Conservation (phyloP, 2,797 vertebrate species). For the Tadarida brasiliensis region DNA sequence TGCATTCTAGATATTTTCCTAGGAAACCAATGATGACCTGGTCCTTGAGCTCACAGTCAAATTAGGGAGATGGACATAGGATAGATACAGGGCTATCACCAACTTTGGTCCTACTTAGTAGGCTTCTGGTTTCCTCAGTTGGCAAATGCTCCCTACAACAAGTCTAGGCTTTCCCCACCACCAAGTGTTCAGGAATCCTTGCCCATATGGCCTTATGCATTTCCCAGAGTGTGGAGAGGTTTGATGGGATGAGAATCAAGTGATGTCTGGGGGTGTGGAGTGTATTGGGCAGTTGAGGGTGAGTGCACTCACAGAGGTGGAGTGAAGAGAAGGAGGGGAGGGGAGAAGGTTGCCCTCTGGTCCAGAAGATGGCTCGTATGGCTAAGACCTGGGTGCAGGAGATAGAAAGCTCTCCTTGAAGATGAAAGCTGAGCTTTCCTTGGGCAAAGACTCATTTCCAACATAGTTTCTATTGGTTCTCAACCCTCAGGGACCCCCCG, state of each 20-base stretch:
- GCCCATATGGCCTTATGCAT: background rate
- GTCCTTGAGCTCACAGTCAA: background rate
- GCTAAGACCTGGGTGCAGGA: background rate
- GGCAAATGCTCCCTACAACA: background rate
- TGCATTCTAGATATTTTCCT: background rate
- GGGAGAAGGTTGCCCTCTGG: background rate
- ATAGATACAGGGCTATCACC: background rate
- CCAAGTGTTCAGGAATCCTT: background rate
- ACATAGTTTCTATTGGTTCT: background rate
- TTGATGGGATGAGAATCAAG: conserved; percentile 3
- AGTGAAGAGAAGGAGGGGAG: background rate
- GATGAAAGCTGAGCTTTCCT: background rate
- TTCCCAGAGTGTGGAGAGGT: background rate
- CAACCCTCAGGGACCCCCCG: background rate
- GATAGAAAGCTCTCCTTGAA: background rate
- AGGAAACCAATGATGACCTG: background rate
- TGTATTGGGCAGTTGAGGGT: background rate
- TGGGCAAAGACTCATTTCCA: background rate
- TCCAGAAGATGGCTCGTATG: background rate
- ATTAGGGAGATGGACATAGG: background rate
- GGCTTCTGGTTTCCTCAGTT: background rate
- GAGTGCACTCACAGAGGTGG: background rate
- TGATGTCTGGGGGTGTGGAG: background rate
- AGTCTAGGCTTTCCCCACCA: background rate
- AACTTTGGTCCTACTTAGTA: background rate